phyloP scores from a whole-genome alignment of 2,888 invertebrate genomes.

The Lepidocyrtoides sp. region DNA sequence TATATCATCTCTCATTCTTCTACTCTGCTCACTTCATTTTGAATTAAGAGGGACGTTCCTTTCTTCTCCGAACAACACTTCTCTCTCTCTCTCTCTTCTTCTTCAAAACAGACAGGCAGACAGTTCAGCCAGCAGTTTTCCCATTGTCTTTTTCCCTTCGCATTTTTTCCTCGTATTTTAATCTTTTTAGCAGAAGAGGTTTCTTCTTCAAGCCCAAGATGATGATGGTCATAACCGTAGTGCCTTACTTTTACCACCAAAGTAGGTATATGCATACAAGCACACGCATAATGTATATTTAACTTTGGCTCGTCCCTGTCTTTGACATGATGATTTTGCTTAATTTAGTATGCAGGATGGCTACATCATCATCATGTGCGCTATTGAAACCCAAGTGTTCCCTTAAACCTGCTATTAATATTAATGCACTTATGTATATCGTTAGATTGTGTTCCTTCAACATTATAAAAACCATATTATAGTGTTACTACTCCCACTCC shows the following conservation, averaged over 20 bases:
- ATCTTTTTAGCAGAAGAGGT: neutral
- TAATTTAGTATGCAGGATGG: conserved; percentile 2
- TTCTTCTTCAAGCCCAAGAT: too few species aligned
- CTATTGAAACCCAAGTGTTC: neutral
- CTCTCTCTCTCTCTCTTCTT: neutral
- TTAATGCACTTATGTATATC: neutral
- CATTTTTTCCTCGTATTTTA: neutral
- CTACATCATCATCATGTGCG: neutral
- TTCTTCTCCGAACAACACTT: too few species aligned
- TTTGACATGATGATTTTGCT: conserved; percentile 22
- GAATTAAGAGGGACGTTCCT: conserved; percentile 6
- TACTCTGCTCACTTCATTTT: neutral
- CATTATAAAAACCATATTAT: too few species aligned
- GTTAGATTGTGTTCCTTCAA: neutral
- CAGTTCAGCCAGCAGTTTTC: neutral
- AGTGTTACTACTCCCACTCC: neutral
- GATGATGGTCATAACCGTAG: neutral
- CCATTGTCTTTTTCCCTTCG: conserved; percentile 30
- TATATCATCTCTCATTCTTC: conserved; percentile 14
- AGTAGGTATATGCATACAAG: too few species aligned
- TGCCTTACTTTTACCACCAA: conserved; percentile 22
- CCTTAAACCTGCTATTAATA: neutral
- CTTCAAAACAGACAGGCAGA: conserved; percentile 5
- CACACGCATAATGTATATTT: neutral
- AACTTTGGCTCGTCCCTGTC: neutral